Conservation (phyloP, 2,888 invertebrate species). For the Carpatolechia fugitivella region DNA sequence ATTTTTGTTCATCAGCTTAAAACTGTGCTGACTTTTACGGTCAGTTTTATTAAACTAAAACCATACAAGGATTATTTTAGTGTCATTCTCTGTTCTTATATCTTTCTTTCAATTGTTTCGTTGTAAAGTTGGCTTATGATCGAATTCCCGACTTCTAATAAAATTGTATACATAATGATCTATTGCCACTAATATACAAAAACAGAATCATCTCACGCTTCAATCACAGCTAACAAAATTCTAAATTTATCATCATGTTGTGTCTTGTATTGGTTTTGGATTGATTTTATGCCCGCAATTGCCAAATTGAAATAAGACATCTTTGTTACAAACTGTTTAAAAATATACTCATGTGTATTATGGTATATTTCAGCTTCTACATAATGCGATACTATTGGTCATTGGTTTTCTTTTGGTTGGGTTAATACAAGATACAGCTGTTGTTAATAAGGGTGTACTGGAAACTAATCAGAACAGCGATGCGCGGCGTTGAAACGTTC, state of each 20-base stretch:
- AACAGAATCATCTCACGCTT: slow-evolving; percentile 70
- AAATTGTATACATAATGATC: slow-evolving; percentile 22
- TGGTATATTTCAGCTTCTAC: slow-evolving; percentile 78
- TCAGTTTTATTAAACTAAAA: slow-evolving; percentile 9
- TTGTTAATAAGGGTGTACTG: slow-evolving; percentile 74
- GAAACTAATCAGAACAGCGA: slow-evolving; percentile 72
- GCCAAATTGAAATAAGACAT: slow-evolving; percentile 43
- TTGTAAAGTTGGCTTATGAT: slow-evolving; percentile 18
- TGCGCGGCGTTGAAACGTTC: slow-evolving; percentile 57
- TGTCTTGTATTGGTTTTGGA: slow-evolving; percentile 80
- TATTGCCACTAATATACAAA: slow-evolving; percentile 42
- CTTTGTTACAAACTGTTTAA: slow-evolving; percentile 24
- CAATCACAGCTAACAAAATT: slow-evolving; percentile 77
- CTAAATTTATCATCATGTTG: slow-evolving; percentile 73
- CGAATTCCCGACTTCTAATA: slow-evolving; percentile 28
- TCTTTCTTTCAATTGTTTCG: neutral
- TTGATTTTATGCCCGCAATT: slow-evolving; percentile 40
- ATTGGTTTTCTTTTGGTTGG: slow-evolving; percentile 79
- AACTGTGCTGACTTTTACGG: slow-evolving; percentile 27
- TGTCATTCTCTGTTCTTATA: neutral
- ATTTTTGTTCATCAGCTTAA: slow-evolving; percentile 41
- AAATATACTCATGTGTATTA: slow-evolving; percentile 63
- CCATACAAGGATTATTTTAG: slow-evolving; percentile 10
- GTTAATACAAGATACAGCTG: slow-evolving; percentile 80
- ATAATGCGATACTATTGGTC: slow-evolving; percentile 74